Base-by-base conservation (phyloP, 2,113 vertebrate species). In the Hippocampus abdominalis region DNA sequence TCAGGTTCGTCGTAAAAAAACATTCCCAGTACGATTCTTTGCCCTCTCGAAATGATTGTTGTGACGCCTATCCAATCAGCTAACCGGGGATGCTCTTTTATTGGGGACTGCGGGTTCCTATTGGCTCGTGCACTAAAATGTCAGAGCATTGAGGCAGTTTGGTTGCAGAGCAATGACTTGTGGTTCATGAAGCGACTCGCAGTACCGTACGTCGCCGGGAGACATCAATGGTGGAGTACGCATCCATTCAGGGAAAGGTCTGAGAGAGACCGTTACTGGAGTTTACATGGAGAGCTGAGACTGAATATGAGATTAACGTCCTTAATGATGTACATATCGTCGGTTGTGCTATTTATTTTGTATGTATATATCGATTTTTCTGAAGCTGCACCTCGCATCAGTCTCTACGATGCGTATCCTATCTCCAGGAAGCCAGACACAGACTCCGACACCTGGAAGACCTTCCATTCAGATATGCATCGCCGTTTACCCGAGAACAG, bases 221-320 rank as follows among this genome's bases (percentile, higher is more conserved):
- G 81, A 90, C 80, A 83, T 83, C 81, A 66, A 89, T 89, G 89
- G 87, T 88, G 89, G 89, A 86, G 88, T 77, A 86, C 76, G 82
- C 68, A 60, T 85, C 80, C 66, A 84, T 87, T 81, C 83, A 82
- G 87, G 84, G 88, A 87, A 56, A 66, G 88, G 89, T 90, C 89
- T 90, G 87, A 88, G 39, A 74, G 66, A 81, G 89, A 87, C 89
- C 89, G 36, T 74, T 71, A 79, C 66, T 76, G 82, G 76, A 80
- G 83, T 87, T 82, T 90, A 86, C 85, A 92, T 91, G 91, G 90
- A 91, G 89, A 92, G 89, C 90, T 89, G 89, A 90, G 71, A 81
- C 66, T 42, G 61, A 87, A 76, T 75, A 91, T 92, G 90, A 86
- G 89, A 68, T 69, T 72, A 60, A 75, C 89, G 79, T 84, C 84